Evolutionary conservation across 2,888 invertebrate genomes (phyloP).

Genomic region (Poecilobothrus nobilitatus): DNA sequence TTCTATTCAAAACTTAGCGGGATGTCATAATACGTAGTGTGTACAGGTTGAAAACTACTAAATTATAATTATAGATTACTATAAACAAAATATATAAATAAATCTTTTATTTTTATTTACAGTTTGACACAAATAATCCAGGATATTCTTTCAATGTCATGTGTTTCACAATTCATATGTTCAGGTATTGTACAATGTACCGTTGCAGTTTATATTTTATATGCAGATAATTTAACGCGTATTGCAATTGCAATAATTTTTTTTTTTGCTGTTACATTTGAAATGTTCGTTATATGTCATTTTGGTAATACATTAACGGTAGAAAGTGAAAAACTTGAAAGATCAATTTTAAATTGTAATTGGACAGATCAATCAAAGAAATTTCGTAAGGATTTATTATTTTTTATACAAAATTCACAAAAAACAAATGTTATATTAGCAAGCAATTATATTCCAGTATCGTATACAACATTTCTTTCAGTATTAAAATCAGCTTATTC

Average conservation of each 20-base stretch:
- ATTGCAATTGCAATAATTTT: constrained; percentile 25
- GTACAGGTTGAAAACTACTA: too few relatives aligned
- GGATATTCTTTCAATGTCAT: constrained; percentile 46
- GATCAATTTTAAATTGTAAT: constrained; percentile 47
- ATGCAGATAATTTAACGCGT: constrained; percentile 35
- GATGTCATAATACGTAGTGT: too few relatives aligned
- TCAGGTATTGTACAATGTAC: constrained; percentile 42
- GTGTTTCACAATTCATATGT: constrained; percentile 49
- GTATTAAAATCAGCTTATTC: constrained; percentile 40
- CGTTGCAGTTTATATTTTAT: constrained; percentile 45
- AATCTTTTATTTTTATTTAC: constrained; percentile 23
- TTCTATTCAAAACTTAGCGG: too few relatives aligned
- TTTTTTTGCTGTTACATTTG: constrained; percentile 48
- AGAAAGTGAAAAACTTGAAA: constrained; percentile 46
- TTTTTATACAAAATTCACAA: constrained; percentile 49
- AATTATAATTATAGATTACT: too few relatives aligned
- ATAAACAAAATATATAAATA: too few relatives aligned
- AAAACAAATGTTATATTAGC: constrained; percentile 47
- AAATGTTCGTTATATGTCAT: constrained; percentile 49
- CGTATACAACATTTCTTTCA: constrained; percentile 47
- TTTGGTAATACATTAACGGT: constrained; percentile 48
- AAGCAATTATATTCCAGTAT: constrained; percentile 48
- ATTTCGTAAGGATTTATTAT: constrained; percentile 44
- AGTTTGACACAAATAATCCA: constrained; percentile 47
- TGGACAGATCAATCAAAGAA: constrained; percentile 48